Conservation (phyloP, 30 jellyfish, hydroid and myxozoan genomes). For the Phacellophora camtschatica region DNA sequence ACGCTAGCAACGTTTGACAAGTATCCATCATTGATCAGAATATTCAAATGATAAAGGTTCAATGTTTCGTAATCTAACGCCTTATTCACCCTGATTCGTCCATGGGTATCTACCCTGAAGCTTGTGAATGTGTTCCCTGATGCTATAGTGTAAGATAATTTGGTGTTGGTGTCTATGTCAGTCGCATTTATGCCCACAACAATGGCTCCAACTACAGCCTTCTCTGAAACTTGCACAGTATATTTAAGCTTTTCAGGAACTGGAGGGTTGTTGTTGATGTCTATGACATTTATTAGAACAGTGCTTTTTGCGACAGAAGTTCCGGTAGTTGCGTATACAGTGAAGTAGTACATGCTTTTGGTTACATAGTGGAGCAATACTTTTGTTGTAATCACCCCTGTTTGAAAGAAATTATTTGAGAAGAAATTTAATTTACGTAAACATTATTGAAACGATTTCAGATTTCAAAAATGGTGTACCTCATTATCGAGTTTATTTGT, state of each 20-base stretch:
- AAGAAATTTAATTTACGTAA: no score
- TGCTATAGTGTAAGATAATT: conserved; percentile 53
- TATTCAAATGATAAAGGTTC: conserved; percentile 23
- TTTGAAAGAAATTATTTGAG: no score
- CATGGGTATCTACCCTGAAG: conserved; percentile 74
- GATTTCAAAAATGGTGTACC: no score
- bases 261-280: conserved; percentile 84
- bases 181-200: conserved; percentile 62
- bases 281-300: conserved; percentile 61
- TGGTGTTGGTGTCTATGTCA: conserved; percentile 74
- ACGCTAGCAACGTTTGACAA: conserved; percentile 55
- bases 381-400: conserved; percentile 53
- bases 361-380: conserved; percentile 37
- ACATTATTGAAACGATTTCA: no score
- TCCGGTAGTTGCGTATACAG: conserved; percentile 59
- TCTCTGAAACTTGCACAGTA: conserved; percentile 70
- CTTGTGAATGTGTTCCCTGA: conserved; percentile 62
- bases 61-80: conserved; percentile 40
- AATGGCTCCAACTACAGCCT: conserved; percentile 72
- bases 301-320: conserved; percentile 18
- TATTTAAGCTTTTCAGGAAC: conserved; percentile 33
- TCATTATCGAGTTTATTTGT: no score
- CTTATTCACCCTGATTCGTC: conserved; percentile 55
- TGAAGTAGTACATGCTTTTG: conserved; percentile 49
- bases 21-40: conserved; percentile 72